Evolutionary conservation across 2,113 vertebrate genomes (phyloP).

Genomic region (Petroica traversi): DNA sequence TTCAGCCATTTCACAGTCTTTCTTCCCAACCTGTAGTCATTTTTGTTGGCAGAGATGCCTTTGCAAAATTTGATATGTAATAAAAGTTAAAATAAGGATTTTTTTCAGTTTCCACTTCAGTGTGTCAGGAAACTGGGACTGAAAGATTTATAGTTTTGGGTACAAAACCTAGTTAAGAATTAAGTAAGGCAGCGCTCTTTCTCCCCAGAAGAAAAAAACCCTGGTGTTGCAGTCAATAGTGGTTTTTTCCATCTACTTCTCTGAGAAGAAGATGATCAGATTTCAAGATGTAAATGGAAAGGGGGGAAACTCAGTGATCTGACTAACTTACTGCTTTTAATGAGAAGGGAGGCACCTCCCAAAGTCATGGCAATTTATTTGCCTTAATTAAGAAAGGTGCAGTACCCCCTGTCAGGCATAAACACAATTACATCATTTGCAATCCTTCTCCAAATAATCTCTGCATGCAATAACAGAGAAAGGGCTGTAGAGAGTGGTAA

Average conservation of each 20-base stretch:
- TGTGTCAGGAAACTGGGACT: conserved; percentile 31
- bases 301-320: neutral
- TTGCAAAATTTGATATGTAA: conserved; percentile 36
- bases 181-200: conserved; percentile 23
- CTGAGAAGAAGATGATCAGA: conserved; percentile 6
- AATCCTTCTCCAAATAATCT: neutral
- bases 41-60: conserved; percentile 49
- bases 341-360: neutral
- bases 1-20: neutral
- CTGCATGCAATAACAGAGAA: neutral
- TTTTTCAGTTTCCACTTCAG: conserved; percentile 46
- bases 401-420: neutral
- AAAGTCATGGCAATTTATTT: neutral
- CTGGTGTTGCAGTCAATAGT: neutral
- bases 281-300: conserved; percentile 29
- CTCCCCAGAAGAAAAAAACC: neutral
- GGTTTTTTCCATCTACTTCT: neutral
- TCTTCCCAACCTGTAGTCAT: conserved; percentile 42
- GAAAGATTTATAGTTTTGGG: conserved; percentile 45
- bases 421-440: neutral
- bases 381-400: neutral
- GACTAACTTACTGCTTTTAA: neutral
- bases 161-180: conserved; percentile 29
- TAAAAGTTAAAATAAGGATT: conserved; percentile 50
- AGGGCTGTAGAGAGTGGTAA: neutral